Conservation (phyloP, 1,140 invertebrate genomes). For the Gryon sp. region DNA sequence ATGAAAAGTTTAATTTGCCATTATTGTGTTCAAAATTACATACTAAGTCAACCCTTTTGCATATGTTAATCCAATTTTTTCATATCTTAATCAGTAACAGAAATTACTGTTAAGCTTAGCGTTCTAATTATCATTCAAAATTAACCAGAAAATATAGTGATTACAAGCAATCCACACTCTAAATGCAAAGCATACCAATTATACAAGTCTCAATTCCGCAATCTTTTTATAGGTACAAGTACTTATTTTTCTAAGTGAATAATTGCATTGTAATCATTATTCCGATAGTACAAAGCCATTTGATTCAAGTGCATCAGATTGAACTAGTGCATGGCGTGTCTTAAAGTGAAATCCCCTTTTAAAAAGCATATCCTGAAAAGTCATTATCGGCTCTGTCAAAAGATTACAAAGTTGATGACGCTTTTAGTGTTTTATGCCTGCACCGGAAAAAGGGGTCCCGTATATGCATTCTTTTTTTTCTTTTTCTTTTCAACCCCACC, state of each 20-base stretch:
- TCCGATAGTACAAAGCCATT: background rate
- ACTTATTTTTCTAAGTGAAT: background rate
- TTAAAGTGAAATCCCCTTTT: constrained; percentile 28
- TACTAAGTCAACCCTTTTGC: too few relatives aligned
- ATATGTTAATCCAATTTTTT: too few relatives aligned
- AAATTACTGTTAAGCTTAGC: too few relatives aligned
- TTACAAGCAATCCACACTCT: too few relatives aligned
- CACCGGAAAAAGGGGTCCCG: constrained; percentile 52
- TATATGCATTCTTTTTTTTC: too few relatives aligned
- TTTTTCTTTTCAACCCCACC: constrained; percentile 42
- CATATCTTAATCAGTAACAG: too few relatives aligned
- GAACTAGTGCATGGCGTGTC: constrained; percentile 8
- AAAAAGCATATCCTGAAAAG: constrained; percentile 39
- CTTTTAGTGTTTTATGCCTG: constrained; percentile 54
- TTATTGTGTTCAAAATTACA: too few relatives aligned
- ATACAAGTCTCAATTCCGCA: background rate
- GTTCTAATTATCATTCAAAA: too few relatives aligned
- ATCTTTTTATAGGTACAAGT: background rate
- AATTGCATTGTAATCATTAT: background rate
- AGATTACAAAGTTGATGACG: constrained; percentile 55
- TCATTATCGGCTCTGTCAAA: constrained; percentile 46
- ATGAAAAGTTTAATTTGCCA: too few relatives aligned
- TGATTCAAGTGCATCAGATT: constrained; percentile 12
- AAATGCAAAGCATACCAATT: too few relatives aligned
- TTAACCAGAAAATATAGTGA: too few relatives aligned